phyloP scores from a whole-genome alignment of 2,888 invertebrate genomes.

The Nephrotoma appendiculata region DNA sequence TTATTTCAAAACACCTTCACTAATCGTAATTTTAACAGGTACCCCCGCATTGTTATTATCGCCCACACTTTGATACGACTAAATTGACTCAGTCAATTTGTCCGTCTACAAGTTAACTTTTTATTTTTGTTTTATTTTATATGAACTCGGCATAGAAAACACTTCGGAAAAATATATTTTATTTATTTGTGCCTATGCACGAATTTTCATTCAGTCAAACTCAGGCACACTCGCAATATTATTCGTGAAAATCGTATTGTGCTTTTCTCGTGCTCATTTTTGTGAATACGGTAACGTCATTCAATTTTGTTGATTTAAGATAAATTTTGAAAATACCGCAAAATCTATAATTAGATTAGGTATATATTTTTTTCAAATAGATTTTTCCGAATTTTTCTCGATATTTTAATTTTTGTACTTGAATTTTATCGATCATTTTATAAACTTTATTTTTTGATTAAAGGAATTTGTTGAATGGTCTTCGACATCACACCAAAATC shows the following conservation, averaged over 20 bases:
- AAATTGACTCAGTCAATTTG: background rate
- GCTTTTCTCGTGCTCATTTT: background rate
- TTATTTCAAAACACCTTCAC: background rate
- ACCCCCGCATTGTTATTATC: background rate
- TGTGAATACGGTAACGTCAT: background rate
- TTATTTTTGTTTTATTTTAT: background rate
- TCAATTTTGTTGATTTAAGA: background rate
- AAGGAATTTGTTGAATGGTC: slow-evolving; percentile 6
- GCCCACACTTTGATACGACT: background rate
- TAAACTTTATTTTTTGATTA: background rate
- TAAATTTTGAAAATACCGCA: background rate
- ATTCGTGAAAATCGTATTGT: background rate
- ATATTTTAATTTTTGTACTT: background rate
- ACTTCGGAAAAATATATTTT: background rate
- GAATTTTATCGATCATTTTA: background rate
- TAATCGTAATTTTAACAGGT: no score
- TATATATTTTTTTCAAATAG: background rate
- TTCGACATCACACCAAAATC: background rate
- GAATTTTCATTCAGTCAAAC: background rate
- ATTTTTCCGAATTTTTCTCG: background rate
- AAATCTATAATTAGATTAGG: background rate
- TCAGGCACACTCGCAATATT: background rate
- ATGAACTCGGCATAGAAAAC: background rate
- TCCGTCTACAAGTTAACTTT: background rate
- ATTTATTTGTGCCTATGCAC: background rate